Base-by-base conservation (phyloP, 2,888 invertebrate genomes). In the Drosophila limbata region DNA sequence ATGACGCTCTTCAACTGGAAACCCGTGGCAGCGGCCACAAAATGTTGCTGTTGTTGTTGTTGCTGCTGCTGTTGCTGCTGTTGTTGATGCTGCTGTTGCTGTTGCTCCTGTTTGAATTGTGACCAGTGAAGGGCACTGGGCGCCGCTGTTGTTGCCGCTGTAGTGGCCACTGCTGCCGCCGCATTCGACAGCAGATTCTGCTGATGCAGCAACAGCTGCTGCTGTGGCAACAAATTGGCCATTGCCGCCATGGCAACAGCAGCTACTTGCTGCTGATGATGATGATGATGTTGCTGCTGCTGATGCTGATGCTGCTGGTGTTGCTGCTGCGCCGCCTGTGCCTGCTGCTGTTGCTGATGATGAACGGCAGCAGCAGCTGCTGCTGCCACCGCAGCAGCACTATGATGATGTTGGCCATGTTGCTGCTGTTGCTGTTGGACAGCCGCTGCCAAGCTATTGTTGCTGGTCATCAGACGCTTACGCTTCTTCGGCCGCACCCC, bases 401-500 rank as follows among this genome's bases (percentile, higher is more conserved):
- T 82, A n/a, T 92, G 92, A 73, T 91, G 90, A 68, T 91, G 91
- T 47, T 87, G 88, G 1, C 77, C 70, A 21, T 85, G 89, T 15
- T 90, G 91, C 68, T 92, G 92, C 62, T 90, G 90, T 56, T 90
- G 89, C 65, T 87, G 88, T 59, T 87, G 88, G 35, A 91, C 90
- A 8, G 90, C 91, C 10, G 90, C 90, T 69, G 86, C 91, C 42
- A 91, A 73, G 47, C 90, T 91, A 66, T 83, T 88, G 70, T 88
- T 91, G 80, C 90, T 89, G 76, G 91, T 90, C 92, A 93, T 92
- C 75, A 93, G 81, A 69, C 93, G 92, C 85, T 93, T 92, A 35
- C 93, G 92, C 71, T 93, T 93, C 84, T 93, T 92, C 57, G 93
- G 91, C 3, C 93, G 91, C 44, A 92, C 89, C 3, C 91, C 89